Evolutionary conservation across 1,140 invertebrate species (phyloP), one percentile per base, ranked within the genome.

Genomic region (Papilio dardanus): DNA sequence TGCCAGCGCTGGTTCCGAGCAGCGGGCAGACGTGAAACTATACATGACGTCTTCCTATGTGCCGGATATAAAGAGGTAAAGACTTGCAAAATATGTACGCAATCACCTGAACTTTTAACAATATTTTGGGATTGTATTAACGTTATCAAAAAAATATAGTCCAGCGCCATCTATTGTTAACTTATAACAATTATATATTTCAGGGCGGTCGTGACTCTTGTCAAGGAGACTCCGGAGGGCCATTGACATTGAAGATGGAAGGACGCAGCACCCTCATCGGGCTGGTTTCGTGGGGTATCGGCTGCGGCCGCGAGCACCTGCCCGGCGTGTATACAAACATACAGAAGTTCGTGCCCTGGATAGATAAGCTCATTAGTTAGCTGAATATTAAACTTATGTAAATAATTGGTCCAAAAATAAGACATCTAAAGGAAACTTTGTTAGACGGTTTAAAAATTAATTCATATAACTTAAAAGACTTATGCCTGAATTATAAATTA

Each of bases 21-120:
- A 16, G 98, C 98, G 0, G 98, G 98, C 7, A 94, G 98, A 69
- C 94, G 97, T 46, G 98, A 99, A 93, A 97, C 96, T 1, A 99
- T 99, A 79, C 97, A 98, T 78, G 97, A 99, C 81, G 98, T 98
- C 0, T 99, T 99, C 88, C 94, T 99, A 0, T 99, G 98, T 89
- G 98, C 98, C 3, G 98, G 98, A 31, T 98, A 98, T 77, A 97
- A 98, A 89, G 97, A 98, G 91, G 97, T 96, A 74, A 79, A 37
- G 0, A 37, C 35, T 8, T 37, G 12, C 35, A 10, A 37, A 35
- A 4, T 37, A 12, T 46, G 16, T 46, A 5, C 14, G 4, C 14
- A 46, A 46, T n/a, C 0, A 4, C 42, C 3, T 42, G 40, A n/a
- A 46, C 16, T 6, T 46, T n/a, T n/a, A n/a, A n/a, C n/a, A n/a